phyloP scores from a whole-genome alignment of 2,797 vertebrate species.

The Psittacula echo region DNA sequence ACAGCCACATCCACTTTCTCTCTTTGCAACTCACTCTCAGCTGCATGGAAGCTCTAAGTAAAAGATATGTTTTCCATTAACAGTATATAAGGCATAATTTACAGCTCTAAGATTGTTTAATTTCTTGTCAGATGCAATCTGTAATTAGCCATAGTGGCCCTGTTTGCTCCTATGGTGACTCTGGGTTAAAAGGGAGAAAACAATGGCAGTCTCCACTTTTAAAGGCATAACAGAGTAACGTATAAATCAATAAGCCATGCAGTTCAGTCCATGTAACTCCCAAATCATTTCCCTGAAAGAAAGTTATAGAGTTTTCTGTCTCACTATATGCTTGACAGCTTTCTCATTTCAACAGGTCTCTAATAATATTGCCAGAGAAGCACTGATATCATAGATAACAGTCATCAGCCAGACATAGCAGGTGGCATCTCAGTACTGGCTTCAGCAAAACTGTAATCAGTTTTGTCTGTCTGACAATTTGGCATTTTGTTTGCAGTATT shows the following conservation, averaged over 20 bases:
- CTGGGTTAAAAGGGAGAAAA: background rate
- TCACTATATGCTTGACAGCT: background rate
- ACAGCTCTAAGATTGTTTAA: slow-evolving; percentile 8
- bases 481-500: background rate
- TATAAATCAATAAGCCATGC: background rate
- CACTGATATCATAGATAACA: background rate
- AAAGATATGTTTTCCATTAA: slow-evolving; percentile 45
- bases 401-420: background rate
- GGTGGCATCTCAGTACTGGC: background rate
- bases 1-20: background rate
- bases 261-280: background rate
- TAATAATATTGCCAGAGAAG: background rate
- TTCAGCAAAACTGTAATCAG: background rate
- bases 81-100: slow-evolving; percentile 11
- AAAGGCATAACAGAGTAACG: background rate
- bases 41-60: background rate
- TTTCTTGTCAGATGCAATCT: background rate
- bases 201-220: background rate
- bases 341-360: background rate
- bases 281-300: background rate
- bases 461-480: background rate
- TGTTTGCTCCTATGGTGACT: slow-evolving; percentile 47
- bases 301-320: background rate
- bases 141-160: background rate
- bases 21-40: background rate